phyloP scores from a whole-genome alignment of 2,888 invertebrate genomes.

The Brachycybe producta region DNA sequence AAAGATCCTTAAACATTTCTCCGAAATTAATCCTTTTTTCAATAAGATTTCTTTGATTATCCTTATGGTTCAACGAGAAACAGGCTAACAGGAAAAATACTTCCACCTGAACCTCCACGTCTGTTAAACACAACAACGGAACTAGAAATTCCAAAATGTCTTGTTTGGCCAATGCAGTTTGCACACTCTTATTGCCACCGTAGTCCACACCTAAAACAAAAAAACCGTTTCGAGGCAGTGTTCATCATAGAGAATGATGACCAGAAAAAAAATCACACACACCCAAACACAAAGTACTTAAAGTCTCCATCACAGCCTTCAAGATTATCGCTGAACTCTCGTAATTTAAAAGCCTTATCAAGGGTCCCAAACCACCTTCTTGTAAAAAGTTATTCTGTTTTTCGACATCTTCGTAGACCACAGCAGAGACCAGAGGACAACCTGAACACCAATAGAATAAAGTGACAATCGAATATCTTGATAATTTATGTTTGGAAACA shows the following conservation, averaged over 20 bases:
- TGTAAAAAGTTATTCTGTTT: conserved; percentile 12
- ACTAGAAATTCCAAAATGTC: not conserved
- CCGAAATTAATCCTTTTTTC: not conserved
- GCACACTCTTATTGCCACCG: not conserved
- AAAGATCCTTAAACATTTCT: no score
- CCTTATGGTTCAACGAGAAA: conserved; percentile 11
- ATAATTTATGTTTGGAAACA: no score
- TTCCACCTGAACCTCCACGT: conserved; percentile 6
- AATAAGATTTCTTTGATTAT: conserved; percentile 13
- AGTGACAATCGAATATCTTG: not conserved
- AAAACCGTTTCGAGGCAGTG: not conserved
- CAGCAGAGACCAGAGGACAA: conserved; percentile 13
- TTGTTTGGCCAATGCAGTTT: not conserved
- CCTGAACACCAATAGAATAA: conserved; percentile 2
- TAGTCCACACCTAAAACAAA: not conserved
- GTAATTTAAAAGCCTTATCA: conserved; percentile 2
- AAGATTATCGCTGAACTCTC: not conserved
- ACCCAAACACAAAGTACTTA: conserved; percentile 4
- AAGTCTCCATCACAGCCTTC: not conserved
- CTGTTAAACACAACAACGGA: not conserved
- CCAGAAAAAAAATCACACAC: no score
- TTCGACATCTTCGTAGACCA: conserved; percentile 14
- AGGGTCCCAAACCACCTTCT: conserved; percentile 16
- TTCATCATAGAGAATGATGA: no score
- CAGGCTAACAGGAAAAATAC: conserved; percentile 14